These are phyloP conservation scores for Phrynocephalus guinanensis DNA, from an alignment of 2,797 vertebrate species.

Conservation along the genomic window DNA sequence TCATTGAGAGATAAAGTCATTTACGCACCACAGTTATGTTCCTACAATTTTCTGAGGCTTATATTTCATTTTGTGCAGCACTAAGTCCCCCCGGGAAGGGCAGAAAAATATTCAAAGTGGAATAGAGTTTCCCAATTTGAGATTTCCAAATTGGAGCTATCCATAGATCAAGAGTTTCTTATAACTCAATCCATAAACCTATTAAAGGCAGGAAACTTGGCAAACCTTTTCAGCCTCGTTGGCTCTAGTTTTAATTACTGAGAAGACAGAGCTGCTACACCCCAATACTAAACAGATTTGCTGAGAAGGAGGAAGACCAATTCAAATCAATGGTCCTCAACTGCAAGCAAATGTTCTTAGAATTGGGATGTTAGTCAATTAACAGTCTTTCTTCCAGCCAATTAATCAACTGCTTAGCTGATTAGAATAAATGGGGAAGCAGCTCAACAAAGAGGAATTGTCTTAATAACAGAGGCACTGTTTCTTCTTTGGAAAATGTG, in stretches of 20 bases:
- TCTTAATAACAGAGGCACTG: not conserved
- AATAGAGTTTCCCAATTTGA: not conserved
- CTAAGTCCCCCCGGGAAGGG: not conserved
- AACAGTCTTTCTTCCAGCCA: constrained; percentile 10
- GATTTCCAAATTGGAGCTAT: constrained; percentile 2
- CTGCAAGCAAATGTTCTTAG: constrained; percentile 21
- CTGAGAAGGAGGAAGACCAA: constrained; percentile 1
- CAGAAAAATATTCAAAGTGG: not conserved
- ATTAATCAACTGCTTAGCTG: constrained; percentile 33
- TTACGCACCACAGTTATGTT: not conserved
- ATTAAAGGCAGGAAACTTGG: constrained; percentile 3
- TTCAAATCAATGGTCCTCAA: constrained; percentile 20
- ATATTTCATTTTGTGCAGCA: not conserved
- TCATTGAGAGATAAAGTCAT: not conserved
- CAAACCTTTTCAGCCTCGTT: constrained; percentile 12
- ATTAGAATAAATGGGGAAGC: constrained; percentile 26
- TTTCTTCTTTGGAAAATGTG: not conserved
- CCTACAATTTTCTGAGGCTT: not conserved
- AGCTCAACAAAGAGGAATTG: not conserved
- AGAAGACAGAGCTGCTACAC: constrained; percentile 14
- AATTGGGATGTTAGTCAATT: constrained; percentile 28
- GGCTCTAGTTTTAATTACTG: constrained; percentile 8
- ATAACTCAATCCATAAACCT: constrained; percentile 12
- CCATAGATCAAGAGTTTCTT: constrained; percentile 3
- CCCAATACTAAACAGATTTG: constrained; percentile 12